Base-by-base conservation (phyloP, 2,888 invertebrate genomes). In the Rhagonycha lutea region DNA sequence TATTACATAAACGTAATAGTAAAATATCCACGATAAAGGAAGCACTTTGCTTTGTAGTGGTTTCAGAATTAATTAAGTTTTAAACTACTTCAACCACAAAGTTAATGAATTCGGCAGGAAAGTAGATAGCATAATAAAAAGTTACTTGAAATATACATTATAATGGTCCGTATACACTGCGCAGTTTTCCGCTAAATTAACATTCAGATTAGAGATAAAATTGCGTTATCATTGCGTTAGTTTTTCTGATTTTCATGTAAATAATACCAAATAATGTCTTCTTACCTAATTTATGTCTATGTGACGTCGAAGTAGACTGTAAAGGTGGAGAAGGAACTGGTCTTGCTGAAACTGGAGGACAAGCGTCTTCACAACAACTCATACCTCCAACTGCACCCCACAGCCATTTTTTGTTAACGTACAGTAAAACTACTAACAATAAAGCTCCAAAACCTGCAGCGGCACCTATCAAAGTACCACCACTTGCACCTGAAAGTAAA, bases 391-490 rank as follows among this genome's bases (percentile, higher is more conserved):
- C 88, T 79, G 90, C 90, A 85, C 92, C 93, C 84, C 93, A 93
- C 88, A 94, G 90, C 88, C 94, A 94, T 87, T 92, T 93, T 84
- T 96, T 94, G 86, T 95, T 95, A 81, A 97, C 91, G 89, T 97
- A 97, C 81, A 97, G 91, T 84, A 96, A 93, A 84, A 97, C 91
- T 80, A 97, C 93, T 83, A 97, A 90, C 82, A 97, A 90, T 77
- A 97, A 90, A 23, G 93, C 93, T 73, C 96, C 93, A 86, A 97
- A 93, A 79, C 94, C 95, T 79, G 94, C 95, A 83, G 96, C 93
- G 79, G 95, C 96, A 84, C 96, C 96, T 87, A 97, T 91, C 86
- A 96, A 94, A 86, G 96, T 95, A 84, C 95, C 94, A 84, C 96
- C 95, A 90, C 96, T 96, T 88, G 93, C 91, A 88, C 93, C 87